phyloP scores from a whole-genome alignment of 2,113 vertebrate genomes.

The Perca flavescens region DNA sequence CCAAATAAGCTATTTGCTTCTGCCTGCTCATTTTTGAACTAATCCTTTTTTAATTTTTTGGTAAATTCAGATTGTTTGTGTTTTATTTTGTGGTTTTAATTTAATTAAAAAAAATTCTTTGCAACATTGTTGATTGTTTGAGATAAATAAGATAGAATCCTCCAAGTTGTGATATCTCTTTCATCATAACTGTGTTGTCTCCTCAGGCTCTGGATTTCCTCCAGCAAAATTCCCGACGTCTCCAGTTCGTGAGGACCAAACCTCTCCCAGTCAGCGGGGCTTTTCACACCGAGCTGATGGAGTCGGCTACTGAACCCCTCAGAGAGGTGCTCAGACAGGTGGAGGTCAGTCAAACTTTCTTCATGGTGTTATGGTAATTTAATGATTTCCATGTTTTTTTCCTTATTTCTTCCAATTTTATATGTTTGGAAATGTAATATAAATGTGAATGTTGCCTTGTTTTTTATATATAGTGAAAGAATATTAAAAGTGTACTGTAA shows the following conservation, averaged over 20 bases:
- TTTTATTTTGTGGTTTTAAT: no score
- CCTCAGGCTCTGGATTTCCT: constrained; percentile 92
- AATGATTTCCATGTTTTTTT: background rate
- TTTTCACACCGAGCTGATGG: constrained; percentile 95
- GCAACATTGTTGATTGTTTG: no score
- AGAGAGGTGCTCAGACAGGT: constrained; percentile 84
- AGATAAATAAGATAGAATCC: no score
- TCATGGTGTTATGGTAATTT: background rate
- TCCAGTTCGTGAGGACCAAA: constrained; percentile 85
- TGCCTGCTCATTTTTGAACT: no score
- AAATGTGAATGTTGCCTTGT: background rate
- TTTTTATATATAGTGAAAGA: background rate
- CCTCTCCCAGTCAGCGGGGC: constrained; percentile 91
- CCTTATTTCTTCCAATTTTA: background rate
- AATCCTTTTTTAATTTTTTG: no score
- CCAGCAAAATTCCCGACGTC: constrained; percentile 86
- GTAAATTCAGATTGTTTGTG: no score
- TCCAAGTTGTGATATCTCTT: background rate
- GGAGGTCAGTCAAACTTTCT: constrained; percentile 60
- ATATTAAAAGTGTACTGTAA: background rate
- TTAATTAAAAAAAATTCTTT: no score
- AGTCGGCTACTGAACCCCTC: constrained; percentile 85
- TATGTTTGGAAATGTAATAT: background rate
- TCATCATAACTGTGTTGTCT: background rate
- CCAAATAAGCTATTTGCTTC: no score